Evolutionary conservation across 92 coral and sea anemone species (phyloP), one percentile per base, ranked within the genome.

Genomic region (Porites cylindrica): DNA sequence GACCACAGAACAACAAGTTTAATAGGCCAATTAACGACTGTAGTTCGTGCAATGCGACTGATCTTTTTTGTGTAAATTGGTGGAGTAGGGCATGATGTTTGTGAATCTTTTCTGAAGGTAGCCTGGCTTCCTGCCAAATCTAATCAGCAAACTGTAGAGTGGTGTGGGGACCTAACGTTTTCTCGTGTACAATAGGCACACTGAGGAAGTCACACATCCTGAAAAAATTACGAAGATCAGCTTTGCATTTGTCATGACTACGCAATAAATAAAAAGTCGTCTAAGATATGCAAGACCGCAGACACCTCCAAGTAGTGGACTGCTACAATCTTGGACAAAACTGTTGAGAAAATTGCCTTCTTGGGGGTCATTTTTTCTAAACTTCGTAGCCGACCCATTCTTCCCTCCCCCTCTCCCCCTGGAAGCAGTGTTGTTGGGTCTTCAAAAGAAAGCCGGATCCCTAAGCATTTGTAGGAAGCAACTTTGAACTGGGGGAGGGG

Each of bases 11-110:
- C 92, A 89, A 0, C 84, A 65, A 84, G 66, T 85, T 86, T 23
- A 80, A 77, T 0, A 91, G 81, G 18, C 88, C 94, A 2, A 73
- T 62, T 67, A 90, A 69, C 3, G 84, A 90, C 68, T 86, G 93
- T 19, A 91, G 54, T 72, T 91, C 93, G 4, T 78, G 56, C 1
- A 91, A 79, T 2, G 88, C 76, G 4, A 85, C 93, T 20, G 88
- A 74, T 26, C 82, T 77, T 7, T 83, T 62, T 65, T 3, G 20
- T 10, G 56, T 8, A 81, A 86, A 91, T 1, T 59, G 79, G 13
- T 14, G 66, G 3, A 86, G 74, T 51, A 79, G 21, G 62, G 90
- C 23, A 75, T 80, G 76, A 29, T 75, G 80, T 80, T 86, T 79
- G 14, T 5, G 6, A 66, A 85, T 77, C 86, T 82, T 82, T 8